Conservation (phyloP, 2,113 vertebrate species). For the Coregonus clupeaformis region DNA sequence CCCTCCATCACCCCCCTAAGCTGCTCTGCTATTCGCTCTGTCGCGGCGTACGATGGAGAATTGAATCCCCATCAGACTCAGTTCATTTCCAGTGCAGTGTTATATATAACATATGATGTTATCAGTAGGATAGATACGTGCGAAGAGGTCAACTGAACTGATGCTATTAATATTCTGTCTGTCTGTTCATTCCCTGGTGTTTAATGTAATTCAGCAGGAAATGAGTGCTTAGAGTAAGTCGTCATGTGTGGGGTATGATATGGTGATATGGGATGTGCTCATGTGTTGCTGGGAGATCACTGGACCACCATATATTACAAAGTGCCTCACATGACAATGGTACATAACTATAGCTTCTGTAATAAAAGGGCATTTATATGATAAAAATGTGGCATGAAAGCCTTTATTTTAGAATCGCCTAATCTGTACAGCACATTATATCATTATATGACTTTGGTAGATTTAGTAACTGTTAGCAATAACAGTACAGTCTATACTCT, state of each 20-base stretch:
- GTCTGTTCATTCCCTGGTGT: slow-evolving; percentile 57
- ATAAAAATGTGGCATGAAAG: not conserved
- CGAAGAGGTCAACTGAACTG: slow-evolving; percentile 60
- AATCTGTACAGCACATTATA: too few species aligned
- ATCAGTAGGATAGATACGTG: slow-evolving; percentile 60
- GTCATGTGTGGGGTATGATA: slow-evolving; percentile 15
- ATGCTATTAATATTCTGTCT: slow-evolving; percentile 49
- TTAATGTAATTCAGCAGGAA: slow-evolving; percentile 53
- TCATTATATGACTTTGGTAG: too few species aligned
- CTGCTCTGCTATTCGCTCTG: slow-evolving; percentile 4
- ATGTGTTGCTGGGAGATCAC: too few species aligned
- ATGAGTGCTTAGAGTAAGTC: slow-evolving; percentile 45
- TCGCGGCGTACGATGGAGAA: not conserved
- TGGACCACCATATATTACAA: slow-evolving; percentile 34
- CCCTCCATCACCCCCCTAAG: slow-evolving; percentile 44
- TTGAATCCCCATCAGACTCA: slow-evolving; percentile 37
- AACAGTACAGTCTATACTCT: too few species aligned
- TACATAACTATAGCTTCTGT: not conserved
- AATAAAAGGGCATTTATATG: slow-evolving; percentile 35
- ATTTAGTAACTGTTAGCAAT: too few species aligned
- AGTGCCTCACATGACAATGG: slow-evolving; percentile 30
- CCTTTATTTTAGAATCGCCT: too few species aligned
- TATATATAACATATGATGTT: slow-evolving; percentile 16
- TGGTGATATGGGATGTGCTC: not conserved
- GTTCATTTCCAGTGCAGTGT: slow-evolving; percentile 50